phyloP scores from a whole-genome alignment of 2,797 vertebrate species.

The Discoglossus pictus region DNA sequence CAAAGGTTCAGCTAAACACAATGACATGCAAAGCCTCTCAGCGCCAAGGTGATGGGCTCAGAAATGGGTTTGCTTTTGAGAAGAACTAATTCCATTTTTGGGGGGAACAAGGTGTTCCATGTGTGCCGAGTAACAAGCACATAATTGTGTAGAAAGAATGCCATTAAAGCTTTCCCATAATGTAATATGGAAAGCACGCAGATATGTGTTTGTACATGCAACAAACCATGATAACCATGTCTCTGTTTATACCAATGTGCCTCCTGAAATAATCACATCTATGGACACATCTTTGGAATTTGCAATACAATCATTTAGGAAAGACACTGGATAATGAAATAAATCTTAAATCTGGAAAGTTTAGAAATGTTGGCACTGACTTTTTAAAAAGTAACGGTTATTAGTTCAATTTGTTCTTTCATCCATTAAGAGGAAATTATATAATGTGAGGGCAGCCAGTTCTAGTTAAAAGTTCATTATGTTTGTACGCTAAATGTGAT shows the following conservation, averaged over 20 bases:
- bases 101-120: constrained; percentile 26
- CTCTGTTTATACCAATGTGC: no score
- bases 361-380: constrained; percentile 10
- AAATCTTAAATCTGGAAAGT: background rate
- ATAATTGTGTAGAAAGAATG: no score
- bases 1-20: constrained; percentile 19
- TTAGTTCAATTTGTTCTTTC: constrained; percentile 17
- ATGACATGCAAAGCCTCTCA: constrained; percentile 36
- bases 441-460: constrained; percentile 15
- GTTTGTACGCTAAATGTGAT: constrained; percentile 5
- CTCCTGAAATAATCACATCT: no score
- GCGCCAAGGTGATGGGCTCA: constrained; percentile 30
- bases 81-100: background rate
- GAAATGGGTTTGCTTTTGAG: constrained; percentile 18
- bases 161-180: no score
- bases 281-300: no score
- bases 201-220: no score
- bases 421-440: constrained; percentile 16
- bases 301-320: no score
- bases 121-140: constrained; percentile 3
- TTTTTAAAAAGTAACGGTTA: constrained; percentile 13
- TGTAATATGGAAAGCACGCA: no score
- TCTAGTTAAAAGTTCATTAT: constrained; percentile 27
- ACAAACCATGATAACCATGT: no score
- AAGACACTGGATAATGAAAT: no score